Evolutionary conservation across 2,113 vertebrate genomes (phyloP).

Genomic region (Hypanus sabinus): DNA sequence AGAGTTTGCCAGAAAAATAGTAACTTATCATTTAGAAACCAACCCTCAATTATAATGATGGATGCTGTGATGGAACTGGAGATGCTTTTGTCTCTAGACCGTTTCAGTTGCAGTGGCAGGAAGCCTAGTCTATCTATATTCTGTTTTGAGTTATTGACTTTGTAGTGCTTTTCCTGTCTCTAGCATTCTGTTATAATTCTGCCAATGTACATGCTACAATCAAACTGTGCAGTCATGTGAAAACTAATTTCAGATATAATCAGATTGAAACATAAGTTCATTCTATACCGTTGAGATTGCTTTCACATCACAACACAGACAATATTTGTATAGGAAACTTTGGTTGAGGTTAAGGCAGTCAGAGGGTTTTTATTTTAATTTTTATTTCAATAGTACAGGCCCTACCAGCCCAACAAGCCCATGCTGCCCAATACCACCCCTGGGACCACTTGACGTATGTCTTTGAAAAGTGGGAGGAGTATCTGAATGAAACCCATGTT

Average conservation of each 20-base stretch:
- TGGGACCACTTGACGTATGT: no score
- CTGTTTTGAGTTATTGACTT: background rate
- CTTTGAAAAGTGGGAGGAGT: no score
- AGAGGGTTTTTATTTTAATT: no score
- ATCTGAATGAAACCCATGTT: no score
- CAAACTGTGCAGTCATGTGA: background rate
- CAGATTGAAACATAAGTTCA: background rate
- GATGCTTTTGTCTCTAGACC: background rate
- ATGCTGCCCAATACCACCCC: no score
- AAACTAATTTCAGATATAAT: constrained; percentile 5
- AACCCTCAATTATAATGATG: background rate
- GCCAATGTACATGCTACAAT: background rate
- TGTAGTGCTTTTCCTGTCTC: no score
- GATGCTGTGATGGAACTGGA: background rate
- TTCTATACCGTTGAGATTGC: background rate
- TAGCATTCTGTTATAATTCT: background rate
- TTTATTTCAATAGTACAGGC: no score
- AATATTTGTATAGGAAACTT: background rate
- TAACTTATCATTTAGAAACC: constrained; percentile 3
- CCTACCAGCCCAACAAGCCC: no score
- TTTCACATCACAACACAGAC: background rate
- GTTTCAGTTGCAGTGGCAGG: background rate
- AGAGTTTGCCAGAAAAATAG: background rate
- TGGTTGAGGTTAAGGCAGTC: background rate
- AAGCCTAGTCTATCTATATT: background rate